Base-by-base conservation (phyloP, 2,797 vertebrate species). In the Hephaestus fuliginosus region DNA sequence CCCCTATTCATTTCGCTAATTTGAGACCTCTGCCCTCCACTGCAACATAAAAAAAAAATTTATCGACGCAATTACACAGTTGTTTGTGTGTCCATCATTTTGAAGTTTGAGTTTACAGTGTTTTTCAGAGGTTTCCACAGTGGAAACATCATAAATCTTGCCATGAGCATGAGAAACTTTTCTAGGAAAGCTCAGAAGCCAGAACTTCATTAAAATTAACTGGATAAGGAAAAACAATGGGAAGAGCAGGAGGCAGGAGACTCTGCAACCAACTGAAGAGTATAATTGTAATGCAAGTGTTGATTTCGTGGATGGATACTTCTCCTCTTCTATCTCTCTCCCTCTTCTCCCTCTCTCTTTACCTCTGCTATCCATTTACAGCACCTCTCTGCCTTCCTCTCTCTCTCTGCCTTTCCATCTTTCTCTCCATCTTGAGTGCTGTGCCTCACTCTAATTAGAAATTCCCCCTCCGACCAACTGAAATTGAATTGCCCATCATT, bases 401-500 rank as follows among this genome's bases (percentile, higher is more conserved):
- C 85, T 70, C 72, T 72, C 78, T 71, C 68, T 82, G 68, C 80
- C 74, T 84, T 87, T 81, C 86, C 84, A 88, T 89, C 89, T 88
- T 74, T 89, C 92, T 92, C 90, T 93, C 92, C 91, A 92, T 94
- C 92, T 94, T 76, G 88, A 94, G 93, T 87, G 92, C 91, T 18
- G 55, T 82, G 87, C 81, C 90, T 91, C 86, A 93, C 89, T 90
- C 92, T 94, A 94, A 95, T 95, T 95, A 95, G 90, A 95, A 94
- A 94, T 94, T 89, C 92, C 90, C 91, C 91, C 87, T 93, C 86
- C 76, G 88, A 94, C 92, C 92, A 92, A 87, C 89, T 89, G 89
- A 94, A 94, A 95, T 94, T 95, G 92, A 95, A 95, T 94, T 94
- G 94, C 88, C 82, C 88, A 89, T 93, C 90, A 93, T 95, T 95